Conservation (phyloP, 2,888 invertebrate genomes). For the Aleiodes testaceus region DNA sequence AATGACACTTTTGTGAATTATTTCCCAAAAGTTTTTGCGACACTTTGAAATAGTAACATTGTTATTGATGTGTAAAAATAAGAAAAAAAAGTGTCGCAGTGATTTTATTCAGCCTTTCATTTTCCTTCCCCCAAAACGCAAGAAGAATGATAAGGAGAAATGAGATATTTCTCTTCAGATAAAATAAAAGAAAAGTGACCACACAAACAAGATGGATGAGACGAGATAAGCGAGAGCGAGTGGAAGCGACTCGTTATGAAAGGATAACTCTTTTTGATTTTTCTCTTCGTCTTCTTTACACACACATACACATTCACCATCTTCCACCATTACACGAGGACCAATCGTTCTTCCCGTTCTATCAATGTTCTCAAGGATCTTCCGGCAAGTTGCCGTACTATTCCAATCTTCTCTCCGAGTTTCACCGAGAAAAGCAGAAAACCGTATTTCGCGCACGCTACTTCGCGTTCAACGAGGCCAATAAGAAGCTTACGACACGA, state of each 20-base stretch:
- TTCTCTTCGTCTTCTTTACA: not conserved
- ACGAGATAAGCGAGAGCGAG: constrained; percentile 55
- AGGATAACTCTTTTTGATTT: constrained; percentile 42
- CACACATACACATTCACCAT: not conserved
- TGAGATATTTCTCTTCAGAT: constrained; percentile 28
- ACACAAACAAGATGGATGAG: constrained; percentile 60
- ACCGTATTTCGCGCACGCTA: constrained; percentile 5
- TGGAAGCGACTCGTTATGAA: constrained; percentile 50
- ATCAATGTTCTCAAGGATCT: constrained; percentile 18
- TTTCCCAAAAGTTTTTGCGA: too few species aligned
- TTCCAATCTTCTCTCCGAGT: constrained; percentile 9
- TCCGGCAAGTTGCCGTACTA: not conserved
- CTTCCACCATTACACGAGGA: not conserved
- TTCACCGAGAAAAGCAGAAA: not conserved
- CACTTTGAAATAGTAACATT: too few species aligned
- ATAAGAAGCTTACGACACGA: constrained; percentile 51
- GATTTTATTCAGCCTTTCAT: too few species aligned
- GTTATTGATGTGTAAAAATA: too few species aligned
- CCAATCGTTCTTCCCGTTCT: constrained; percentile 27
- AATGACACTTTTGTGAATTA: too few species aligned
- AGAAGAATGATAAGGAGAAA: not conserved
- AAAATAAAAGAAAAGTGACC: constrained; percentile 55
- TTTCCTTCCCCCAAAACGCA: too few species aligned
- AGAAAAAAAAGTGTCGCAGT: too few species aligned
- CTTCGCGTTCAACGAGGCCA: constrained; percentile 44